phyloP scores from a whole-genome alignment of 2,888 invertebrate species.

The Perdita meconis region DNA sequence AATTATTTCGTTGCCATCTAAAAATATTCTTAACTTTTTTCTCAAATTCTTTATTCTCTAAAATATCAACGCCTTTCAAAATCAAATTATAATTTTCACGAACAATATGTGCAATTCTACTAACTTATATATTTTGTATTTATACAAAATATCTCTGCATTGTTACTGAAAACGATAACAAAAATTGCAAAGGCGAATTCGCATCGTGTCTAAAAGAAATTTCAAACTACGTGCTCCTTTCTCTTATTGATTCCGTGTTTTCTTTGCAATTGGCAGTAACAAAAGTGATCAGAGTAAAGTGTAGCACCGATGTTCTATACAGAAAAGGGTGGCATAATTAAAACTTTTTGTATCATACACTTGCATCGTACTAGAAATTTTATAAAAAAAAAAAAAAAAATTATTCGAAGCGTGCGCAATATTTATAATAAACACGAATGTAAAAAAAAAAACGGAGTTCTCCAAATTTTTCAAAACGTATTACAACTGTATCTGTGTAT shows the following conservation, averaged over 20 bases:
- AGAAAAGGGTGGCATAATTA: constrained; percentile 53
- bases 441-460: constrained; percentile 26
- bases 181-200: constrained; percentile 57
- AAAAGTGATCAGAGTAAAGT: constrained; percentile 66
- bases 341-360: constrained; percentile 47
- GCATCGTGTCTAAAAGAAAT: constrained; percentile 47
- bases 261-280: constrained; percentile 69
- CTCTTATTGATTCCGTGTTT: constrained; percentile 52
- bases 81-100: constrained; percentile 57
- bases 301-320: constrained; percentile 66
- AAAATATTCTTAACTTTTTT: constrained; percentile 71
- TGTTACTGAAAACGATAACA: constrained; percentile 48
- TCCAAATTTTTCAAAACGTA: constrained; percentile 8
- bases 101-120: constrained; percentile 59
- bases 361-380: constrained; percentile 51
- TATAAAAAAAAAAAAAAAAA: constrained; percentile 27
- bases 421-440: constrained; percentile 59
- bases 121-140: constrained; percentile 55
- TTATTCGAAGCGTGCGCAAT: constrained; percentile 37
- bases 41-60: constrained; percentile 57
- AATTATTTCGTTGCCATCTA: constrained; percentile 67
- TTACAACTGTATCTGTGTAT: constrained; percentile 28
- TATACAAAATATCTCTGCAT: constrained; percentile 66
- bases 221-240: constrained; percentile 57
- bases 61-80: constrained; percentile 61